These are phyloP conservation scores for Thecophora atra DNA, from an alignment of 2,888 invertebrate species.

Conservation along the genomic window DNA sequence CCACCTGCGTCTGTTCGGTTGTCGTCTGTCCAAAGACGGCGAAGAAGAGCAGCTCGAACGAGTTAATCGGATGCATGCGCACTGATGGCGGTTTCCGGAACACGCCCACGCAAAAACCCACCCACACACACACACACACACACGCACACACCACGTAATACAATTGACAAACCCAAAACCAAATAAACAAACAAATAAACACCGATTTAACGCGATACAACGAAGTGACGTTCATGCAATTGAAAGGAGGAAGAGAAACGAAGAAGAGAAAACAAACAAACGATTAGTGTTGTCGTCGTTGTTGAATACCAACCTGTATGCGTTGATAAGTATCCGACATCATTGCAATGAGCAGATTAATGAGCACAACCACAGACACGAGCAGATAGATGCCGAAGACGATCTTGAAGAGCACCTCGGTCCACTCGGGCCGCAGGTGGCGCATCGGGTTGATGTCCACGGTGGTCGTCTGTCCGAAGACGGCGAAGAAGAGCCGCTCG, in stretches of 20 bases:
- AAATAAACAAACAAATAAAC: conserved; percentile 35
- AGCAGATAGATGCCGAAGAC: conserved; percentile 97
- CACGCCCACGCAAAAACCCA: too few relatives aligned
- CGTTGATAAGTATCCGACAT: conserved; percentile 99
- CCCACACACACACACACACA: conserved; percentile 42
- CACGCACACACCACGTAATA: conserved; percentile 26
- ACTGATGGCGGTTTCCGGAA: conserved; percentile 70
- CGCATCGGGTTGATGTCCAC: conserved; percentile 82
- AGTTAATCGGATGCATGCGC: conserved; percentile 88
- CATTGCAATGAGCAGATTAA: conserved; percentile 99
- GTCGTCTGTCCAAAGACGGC: conserved; percentile 96
- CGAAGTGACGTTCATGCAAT: neutral
- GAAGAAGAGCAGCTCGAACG: conserved; percentile 98
- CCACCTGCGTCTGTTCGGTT: conserved; percentile 80
- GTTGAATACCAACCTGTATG: conserved; percentile 85
- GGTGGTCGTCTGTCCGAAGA: conserved; percentile 93
- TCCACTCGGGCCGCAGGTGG: conserved; percentile 80
- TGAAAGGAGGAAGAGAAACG: conserved; percentile 34
- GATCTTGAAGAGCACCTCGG: conserved; percentile 86
- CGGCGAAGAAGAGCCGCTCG: conserved; percentile 97
- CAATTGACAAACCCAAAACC: conserved; percentile 38
- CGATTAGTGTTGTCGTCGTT: conserved; percentile 43
- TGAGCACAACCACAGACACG: conserved; percentile 97
- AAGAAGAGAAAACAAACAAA: conserved; percentile 42
- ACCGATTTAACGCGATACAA: conserved; percentile 13